These are phyloP conservation scores for Drosophila suboccidentalis DNA, from an alignment of 2,888 invertebrate genomes.

Conservation along the genomic window DNA sequence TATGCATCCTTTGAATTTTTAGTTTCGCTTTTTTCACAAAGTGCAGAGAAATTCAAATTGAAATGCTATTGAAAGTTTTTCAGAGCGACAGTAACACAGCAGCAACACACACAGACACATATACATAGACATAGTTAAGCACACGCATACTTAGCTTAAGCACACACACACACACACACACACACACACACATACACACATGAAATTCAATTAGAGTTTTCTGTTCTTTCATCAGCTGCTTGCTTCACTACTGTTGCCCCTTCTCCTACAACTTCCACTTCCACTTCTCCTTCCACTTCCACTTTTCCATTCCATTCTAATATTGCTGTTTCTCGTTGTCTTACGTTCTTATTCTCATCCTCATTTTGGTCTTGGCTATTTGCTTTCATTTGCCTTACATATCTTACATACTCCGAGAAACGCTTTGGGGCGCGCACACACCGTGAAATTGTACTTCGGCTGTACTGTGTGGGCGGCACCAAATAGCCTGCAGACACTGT, in stretches of 20 bases:
- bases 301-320: not conserved
- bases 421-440: constrained; percentile 43
- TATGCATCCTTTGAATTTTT: constrained; percentile 25
- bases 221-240: constrained; percentile 62
- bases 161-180: constrained; percentile 11
- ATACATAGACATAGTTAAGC: constrained; percentile 11
- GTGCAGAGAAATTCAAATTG: constrained; percentile 52
- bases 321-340: not conserved
- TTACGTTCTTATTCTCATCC: constrained; percentile 7
- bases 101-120: not conserved
- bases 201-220: constrained; percentile 73
- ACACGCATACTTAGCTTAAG: constrained; percentile 18
- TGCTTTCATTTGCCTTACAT: constrained; percentile 61
- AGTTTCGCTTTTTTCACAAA: constrained; percentile 11
- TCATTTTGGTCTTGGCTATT: constrained; percentile 51
- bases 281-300: not conserved
- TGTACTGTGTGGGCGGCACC: not conserved
- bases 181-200: constrained; percentile 17
- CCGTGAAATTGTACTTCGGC: constrained; percentile 60
- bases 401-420: constrained; percentile 27
- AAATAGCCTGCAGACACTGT: not conserved
- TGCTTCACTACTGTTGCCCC: constrained; percentile 19
- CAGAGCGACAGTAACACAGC: constrained; percentile 37
- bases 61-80: constrained; percentile 67
- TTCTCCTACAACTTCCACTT: not conserved